Evolutionary conservation across 1,140 invertebrate species (phyloP).

Genomic region (Dryas iulia): DNA sequence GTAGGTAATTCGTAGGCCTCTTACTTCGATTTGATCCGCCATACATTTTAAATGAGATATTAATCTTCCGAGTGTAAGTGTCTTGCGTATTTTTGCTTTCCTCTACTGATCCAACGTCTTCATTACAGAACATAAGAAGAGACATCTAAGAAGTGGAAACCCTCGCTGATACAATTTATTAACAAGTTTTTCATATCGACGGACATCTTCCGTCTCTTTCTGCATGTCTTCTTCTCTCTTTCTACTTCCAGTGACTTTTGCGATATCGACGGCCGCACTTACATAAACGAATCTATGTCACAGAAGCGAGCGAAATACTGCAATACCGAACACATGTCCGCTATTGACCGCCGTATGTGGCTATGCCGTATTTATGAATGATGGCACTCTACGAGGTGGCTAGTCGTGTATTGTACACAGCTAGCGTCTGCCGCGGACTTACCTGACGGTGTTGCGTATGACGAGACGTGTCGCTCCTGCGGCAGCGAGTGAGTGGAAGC

Average conservation of each 20-base stretch:
- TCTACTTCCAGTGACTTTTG: constrained; percentile 49
- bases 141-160: constrained; percentile 3
- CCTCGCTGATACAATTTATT: constrained; percentile 34
- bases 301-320: constrained; percentile 45
- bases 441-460: constrained; percentile 45
- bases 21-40: constrained; percentile 7
- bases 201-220: constrained; percentile 47
- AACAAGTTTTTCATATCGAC: constrained; percentile 46
- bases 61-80: background rate
- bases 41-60: constrained; percentile 4
- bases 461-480: constrained; percentile 34
- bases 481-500: constrained; percentile 37
- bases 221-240: constrained; percentile 42
- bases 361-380: constrained; percentile 20
- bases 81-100: background rate
- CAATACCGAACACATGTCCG: constrained; percentile 41
- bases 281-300: constrained; percentile 64
- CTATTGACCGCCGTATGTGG: constrained; percentile 19
- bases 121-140: constrained; percentile 1
- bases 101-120: background rate
- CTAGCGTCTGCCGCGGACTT: constrained; percentile 24
- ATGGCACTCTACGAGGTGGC: too few relatives aligned
- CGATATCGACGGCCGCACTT: constrained; percentile 57
- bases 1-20: background rate
- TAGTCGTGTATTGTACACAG: background rate